Base-by-base conservation (phyloP, 1,140 invertebrate species). In the Phenacoccus solenopsis region DNA sequence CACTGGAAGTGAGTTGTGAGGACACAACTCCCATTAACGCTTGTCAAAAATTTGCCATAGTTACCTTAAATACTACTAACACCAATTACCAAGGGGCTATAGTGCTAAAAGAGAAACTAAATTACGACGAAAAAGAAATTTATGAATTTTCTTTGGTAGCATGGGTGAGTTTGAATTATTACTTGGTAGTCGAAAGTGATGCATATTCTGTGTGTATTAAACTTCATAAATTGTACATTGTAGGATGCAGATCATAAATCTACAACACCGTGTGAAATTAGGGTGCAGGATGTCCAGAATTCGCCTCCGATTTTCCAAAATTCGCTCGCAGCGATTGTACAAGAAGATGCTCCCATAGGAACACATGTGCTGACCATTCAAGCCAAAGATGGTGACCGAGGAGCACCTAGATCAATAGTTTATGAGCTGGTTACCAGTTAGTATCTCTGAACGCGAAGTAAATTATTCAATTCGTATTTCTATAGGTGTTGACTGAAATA, bases 331-430 rank as follows among this genome's bases (percentile, higher is more conserved):
- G 89, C 88, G 0, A 84, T 93, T 28, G 84, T 94, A n/a, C 81
- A 84, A 24, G 93, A 95, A 79, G 89, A 94, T 76, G 88, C 87
- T 72, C 84, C 88, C 0, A 90, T 94, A 64, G 91, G 91, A n/a
- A 89, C 88, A 1, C 78, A 90, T 12, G 89, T 91, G 0, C 84
- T 93, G 78, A 88, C 85, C 0, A 80, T 93, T 1, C 85, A 88
- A 75, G 92, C 92, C 0, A 81, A 86, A 57, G 93, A 94, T 77
- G 90, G 90, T 0, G 92, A 95, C 75, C 81, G 86, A 57, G 90
- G 90, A 0, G 83, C 86, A 74, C 90, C 91, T 0, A 82, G 91
- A 28, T 85, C 85, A 75, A 86, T 94, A 67, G 81, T 85, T 57
- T 88, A 93, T 75, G 87, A 93, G 74, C 79, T 94, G 28, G 79